These are phyloP conservation scores for Spongia lamella DNA, from an alignment of 37 sponge, comb jelly and placozoan genomes.

Conservation along the genomic window DNA sequence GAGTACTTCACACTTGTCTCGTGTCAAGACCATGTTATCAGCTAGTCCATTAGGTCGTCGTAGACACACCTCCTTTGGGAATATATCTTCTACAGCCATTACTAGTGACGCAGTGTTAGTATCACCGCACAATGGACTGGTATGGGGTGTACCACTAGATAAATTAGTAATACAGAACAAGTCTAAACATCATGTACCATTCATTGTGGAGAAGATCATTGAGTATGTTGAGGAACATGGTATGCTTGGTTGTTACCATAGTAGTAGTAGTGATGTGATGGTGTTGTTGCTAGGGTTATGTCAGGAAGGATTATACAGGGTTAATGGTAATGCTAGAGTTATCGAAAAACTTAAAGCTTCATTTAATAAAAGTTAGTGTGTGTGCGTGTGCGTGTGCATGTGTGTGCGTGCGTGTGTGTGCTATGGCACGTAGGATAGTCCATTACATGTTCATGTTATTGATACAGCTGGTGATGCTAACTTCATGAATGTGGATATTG, in stretches of 20 bases:
- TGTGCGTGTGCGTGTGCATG: background rate
- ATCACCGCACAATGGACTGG: background rate
- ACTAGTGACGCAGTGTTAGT: background rate
- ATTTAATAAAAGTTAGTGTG: conserved; percentile 60
- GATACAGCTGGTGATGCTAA: conserved; percentile 72
- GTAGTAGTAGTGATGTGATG: background rate
- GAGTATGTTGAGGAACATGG: conserved; percentile 63
- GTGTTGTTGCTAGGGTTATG: conserved; percentile 30
- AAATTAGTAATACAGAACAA: conserved; percentile 1
- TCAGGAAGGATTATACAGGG: conserved; percentile 73
- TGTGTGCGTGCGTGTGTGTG: background rate
- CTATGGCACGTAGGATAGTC: background rate
- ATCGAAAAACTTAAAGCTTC: conserved; percentile 54
- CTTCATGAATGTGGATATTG: conserved; percentile 48
- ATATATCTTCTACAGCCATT: too few relatives aligned
- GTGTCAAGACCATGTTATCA: too few relatives aligned
- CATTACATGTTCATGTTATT: background rate
- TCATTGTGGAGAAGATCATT: conserved; percentile 58
- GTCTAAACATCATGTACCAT: conserved; percentile 38
- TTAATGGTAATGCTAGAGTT: conserved; percentile 72
- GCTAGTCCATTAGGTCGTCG: too few relatives aligned
- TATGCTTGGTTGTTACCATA: background rate
- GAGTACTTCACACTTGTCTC: too few relatives aligned
- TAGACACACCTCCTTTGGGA: too few relatives aligned
- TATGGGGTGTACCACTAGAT: conserved; percentile 53